Base-by-base conservation (phyloP, 2,113 vertebrate genomes). In the Numenius arquata region DNA sequence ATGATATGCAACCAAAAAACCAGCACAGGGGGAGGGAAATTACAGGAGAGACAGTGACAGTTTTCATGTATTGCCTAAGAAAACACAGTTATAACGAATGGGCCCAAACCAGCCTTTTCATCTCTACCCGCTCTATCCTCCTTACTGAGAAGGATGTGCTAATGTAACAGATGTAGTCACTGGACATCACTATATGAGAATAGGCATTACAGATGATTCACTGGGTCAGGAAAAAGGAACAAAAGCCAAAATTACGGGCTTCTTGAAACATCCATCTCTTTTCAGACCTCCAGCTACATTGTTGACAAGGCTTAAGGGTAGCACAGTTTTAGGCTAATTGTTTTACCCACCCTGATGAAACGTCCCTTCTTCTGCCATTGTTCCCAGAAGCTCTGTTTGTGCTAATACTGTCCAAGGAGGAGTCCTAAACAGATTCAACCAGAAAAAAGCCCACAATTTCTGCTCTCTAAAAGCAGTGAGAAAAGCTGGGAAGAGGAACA, bases 61-160 rank as follows among this genome's bases (percentile, higher is more conserved):
- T 76, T 94, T 95, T 96, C 97, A 82, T 93, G 74, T 61, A 71
- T 68, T 82, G 83, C 92, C 72, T 86, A 74, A 93, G 92, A 90
- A 79, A 85, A 96, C 88, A 77, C 66, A 85, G 48, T 83, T 85
- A 34, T 29, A 97, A 96, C 5, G 15, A 94, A 88, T 47, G 55
- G 59, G 50, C 91, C 90, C 89, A 78, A 96, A 95, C 4, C 29
- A 30, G 73, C 55, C 65, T 72, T 91, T 93, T 82, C 41, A 81
- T 82, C 62, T 73, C 8, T 81, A 74, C 48, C 23, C 38, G 76
- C 50, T 70, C 79, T 75, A 29, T 47, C 11, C 40, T 85, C 75
- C 76, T 58, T 62, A 19, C 72, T 85, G 65, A 75, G 9, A 68
- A 81, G 52, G 78, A 65, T 47, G 81, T 73, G 45, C 80, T 89